phyloP scores from a whole-genome alignment of 92 coral and sea anemone species.

The Montipora capitata region DNA sequence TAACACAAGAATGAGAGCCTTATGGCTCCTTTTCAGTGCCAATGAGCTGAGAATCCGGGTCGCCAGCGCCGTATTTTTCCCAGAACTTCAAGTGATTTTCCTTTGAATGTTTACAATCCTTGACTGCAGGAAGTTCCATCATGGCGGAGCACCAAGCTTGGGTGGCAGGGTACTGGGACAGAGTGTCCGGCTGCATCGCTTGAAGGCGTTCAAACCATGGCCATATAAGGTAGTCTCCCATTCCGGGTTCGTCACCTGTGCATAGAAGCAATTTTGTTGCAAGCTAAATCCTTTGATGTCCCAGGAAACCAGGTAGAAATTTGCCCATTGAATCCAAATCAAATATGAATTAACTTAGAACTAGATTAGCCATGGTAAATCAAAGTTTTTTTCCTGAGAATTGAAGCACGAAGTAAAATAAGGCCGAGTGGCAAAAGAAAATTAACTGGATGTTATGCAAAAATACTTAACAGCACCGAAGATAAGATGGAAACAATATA shows the following conservation, averaged over 20 bases:
- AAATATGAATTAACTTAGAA: too few species aligned
- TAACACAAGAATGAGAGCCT: too few species aligned
- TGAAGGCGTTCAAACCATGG: constrained; percentile 87
- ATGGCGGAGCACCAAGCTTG: constrained; percentile 76
- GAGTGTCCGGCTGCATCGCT: not conserved
- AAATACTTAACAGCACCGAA: too few species aligned
- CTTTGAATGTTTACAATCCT: constrained; percentile 54
- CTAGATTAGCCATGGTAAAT: too few species aligned
- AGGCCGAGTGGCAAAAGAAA: too few species aligned
- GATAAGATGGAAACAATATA: too few species aligned
- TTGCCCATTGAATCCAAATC: not conserved
- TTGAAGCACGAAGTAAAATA: too few species aligned
- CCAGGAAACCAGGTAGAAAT: not conserved
- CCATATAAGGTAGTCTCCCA: constrained; percentile 91
- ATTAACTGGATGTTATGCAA: too few species aligned
- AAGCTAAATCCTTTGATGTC: too few species aligned
- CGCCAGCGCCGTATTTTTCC: constrained; percentile 49
- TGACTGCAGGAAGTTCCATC: constrained; percentile 70
- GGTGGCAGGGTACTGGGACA: constrained; percentile 68
- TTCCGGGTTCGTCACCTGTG: constrained; percentile 81
- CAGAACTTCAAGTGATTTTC: constrained; percentile 62
- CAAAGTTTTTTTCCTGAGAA: too few species aligned
- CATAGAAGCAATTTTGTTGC: not conserved
- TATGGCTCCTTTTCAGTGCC: not conserved
- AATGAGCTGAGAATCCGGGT: constrained; percentile 52